Percentiles rank a stretch among this genome's conserved stretches.
These are phyloP conservation scores for Andrena camellia DNA, from an alignment of 2,888 invertebrate genomes.

Conservation along the genomic window DNA sequence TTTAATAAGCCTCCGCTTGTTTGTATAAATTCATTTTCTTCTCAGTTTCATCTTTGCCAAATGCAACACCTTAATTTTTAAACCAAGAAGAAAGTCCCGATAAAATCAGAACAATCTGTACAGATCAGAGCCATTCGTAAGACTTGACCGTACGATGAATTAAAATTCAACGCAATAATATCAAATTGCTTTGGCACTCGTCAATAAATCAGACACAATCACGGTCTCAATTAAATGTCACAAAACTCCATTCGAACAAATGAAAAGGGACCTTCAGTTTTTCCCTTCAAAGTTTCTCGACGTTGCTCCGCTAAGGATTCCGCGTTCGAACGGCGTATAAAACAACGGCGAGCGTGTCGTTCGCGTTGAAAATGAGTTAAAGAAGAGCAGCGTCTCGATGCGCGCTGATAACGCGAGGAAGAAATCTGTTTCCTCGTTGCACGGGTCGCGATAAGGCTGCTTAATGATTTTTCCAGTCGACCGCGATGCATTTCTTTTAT, in stretches of 20 bases:
- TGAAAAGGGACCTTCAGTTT: not conserved
- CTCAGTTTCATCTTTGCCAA: not conserved
- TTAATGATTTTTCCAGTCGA: conserved; percentile 66
- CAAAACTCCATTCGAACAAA: not conserved
- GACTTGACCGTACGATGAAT: no score
- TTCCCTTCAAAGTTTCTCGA: not conserved
- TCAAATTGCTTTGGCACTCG: no score
- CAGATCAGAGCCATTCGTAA: no score
- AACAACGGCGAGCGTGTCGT: conserved; percentile 3
- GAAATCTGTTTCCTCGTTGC: conserved; percentile 51
- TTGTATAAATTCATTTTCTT: no score
- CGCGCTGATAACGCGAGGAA: conserved; percentile 20
- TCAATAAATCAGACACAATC: no score
- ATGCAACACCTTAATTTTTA: not conserved
- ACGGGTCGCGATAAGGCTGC: conserved; percentile 58
- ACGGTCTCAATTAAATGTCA: not conserved
- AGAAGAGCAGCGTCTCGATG: conserved; percentile 12
- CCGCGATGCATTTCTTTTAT: conserved; percentile 49
- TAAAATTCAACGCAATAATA: no score
- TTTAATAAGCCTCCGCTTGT: no score
- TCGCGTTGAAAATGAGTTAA: conserved; percentile 3
- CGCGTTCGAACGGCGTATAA: conserved; percentile 13
- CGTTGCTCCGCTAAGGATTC: not conserved
- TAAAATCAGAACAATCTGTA: no score
- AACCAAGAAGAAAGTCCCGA: not conserved